phyloP scores from a whole-genome alignment of 1,140 invertebrate genomes.

The Cotesia typhae region DNA sequence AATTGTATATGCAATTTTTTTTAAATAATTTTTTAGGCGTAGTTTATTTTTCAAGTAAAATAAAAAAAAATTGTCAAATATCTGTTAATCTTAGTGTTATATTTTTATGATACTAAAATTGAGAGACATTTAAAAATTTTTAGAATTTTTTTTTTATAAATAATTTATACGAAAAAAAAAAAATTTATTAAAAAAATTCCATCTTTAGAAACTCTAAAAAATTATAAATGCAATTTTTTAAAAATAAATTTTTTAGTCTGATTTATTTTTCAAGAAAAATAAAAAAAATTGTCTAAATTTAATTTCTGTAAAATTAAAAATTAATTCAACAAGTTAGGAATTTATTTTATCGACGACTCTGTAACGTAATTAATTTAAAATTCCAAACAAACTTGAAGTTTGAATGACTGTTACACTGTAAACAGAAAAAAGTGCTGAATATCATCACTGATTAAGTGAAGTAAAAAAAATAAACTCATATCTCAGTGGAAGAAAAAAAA shows the following conservation, averaged over 20 bases:
- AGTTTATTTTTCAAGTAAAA: no score
- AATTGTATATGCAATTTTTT: not conserved
- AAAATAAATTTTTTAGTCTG: no score
- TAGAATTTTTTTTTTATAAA: not conserved
- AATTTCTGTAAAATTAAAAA: no score
- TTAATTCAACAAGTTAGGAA: not conserved
- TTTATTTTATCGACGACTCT: constrained; percentile 7
- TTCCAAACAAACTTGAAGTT: constrained; percentile 9
- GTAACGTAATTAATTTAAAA: not conserved
- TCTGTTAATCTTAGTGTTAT: no score
- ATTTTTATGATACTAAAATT: no score
- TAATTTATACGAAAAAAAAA: not conserved
- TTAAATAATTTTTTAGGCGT: not conserved
- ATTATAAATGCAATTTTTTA: no score
- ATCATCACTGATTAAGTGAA: not conserved
- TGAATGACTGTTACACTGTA: constrained; percentile 27
- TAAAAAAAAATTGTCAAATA: no score
- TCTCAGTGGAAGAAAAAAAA: not conserved
- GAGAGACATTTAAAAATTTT: no score
- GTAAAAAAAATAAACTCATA: not conserved
- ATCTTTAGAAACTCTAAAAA: no score
- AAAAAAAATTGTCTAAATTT: no score
- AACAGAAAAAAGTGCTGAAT: not conserved
- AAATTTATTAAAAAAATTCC: not conserved
- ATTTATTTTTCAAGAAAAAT: no score